phyloP scores from a whole-genome alignment of 2,888 invertebrate species.

The Rhingia rostrata region DNA sequence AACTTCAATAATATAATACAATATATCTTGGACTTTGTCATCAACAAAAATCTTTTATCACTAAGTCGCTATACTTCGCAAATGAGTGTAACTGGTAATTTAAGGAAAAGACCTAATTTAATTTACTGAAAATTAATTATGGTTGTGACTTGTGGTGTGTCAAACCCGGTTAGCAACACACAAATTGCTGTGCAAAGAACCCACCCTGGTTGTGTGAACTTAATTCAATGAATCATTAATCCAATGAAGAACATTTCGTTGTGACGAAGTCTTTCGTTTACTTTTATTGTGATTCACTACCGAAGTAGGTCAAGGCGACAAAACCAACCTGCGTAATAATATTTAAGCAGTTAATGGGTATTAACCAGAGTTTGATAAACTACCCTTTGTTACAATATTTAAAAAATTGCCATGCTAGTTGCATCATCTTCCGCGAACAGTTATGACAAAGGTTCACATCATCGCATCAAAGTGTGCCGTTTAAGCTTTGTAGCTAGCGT shows the following conservation, averaged over 20 bases:
- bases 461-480: too few relatives aligned
- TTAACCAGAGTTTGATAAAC: background rate
- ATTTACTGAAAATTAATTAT: too few relatives aligned
- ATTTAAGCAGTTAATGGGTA: background rate
- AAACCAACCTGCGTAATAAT: too few relatives aligned
- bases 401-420: background rate
- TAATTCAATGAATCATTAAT: background rate
- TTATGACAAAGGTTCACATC: background rate
- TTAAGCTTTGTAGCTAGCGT: background rate
- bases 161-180: background rate
- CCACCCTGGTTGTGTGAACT: too few relatives aligned
- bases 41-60: too few relatives aligned
- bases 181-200: too few relatives aligned
- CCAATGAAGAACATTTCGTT: background rate
- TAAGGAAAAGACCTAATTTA: too few relatives aligned
- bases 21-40: too few relatives aligned
- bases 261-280: background rate
- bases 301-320: background rate
- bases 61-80: too few relatives aligned
- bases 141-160: too few relatives aligned
- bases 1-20: too few relatives aligned
- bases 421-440: background rate
- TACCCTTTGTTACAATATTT: background rate
- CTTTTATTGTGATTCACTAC: background rate
- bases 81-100: too few relatives aligned